These are phyloP conservation scores for Diloba caeruleocephala DNA, from an alignment of 2,888 invertebrate genomes.

Conservation along the genomic window DNA sequence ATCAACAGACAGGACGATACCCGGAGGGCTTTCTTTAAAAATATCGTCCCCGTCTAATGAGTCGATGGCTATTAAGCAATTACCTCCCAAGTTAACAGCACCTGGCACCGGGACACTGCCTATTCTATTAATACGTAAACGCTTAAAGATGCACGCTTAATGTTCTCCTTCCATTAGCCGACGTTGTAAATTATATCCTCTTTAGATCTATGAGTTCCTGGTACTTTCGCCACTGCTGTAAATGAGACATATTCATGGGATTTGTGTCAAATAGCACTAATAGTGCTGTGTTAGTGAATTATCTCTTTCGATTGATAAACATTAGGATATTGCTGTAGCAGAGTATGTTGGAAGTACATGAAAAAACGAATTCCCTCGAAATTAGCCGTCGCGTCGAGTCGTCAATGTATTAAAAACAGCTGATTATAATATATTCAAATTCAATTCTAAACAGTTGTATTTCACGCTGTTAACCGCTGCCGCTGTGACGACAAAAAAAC, in stretches of 20 bases:
- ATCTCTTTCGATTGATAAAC: conserved; percentile 36
- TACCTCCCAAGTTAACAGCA: conserved; percentile 71
- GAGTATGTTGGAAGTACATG: neutral
- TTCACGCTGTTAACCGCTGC: conserved; percentile 59
- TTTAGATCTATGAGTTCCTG: conserved; percentile 74
- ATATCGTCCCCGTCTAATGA: conserved; percentile 68
- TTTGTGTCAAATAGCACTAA: conserved; percentile 43
- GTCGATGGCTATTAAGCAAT: conserved; percentile 76
- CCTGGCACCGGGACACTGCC: conserved; percentile 72
- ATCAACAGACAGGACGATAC: conserved; percentile 29
- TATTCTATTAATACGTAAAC: conserved; percentile 86
- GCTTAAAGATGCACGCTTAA: conserved; percentile 80
- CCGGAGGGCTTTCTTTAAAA: conserved; percentile 60
- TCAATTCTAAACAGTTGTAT: conserved; percentile 68
- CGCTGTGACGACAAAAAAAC: conserved; percentile 58
- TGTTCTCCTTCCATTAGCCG: conserved; percentile 85
- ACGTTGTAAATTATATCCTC: conserved; percentile 83
- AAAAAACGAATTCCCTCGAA: conserved; percentile 6
- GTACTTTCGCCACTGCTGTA: conserved; percentile 65
- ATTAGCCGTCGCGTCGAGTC: conserved; percentile 14
- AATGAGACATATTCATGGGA: conserved; percentile 50
- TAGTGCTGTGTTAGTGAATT: conserved; percentile 18
- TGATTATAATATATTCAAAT: conserved; percentile 63
- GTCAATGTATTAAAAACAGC: conserved; percentile 55
- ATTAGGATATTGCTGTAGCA: conserved; percentile 1